Base-by-base conservation (phyloP, 2,113 vertebrate genomes). In the Camelus dromedarius region DNA sequence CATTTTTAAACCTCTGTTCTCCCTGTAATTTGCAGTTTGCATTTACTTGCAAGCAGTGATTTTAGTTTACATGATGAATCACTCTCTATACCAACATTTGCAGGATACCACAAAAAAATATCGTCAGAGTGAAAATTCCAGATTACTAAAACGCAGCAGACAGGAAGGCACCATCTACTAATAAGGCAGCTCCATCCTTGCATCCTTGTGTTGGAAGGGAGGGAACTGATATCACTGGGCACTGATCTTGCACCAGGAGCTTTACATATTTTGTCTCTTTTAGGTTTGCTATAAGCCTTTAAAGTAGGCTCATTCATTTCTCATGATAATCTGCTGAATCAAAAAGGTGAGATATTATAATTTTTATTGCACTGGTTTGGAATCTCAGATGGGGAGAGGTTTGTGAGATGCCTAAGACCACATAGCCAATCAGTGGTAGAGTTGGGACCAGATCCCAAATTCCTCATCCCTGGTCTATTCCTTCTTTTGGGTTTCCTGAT, bases 1-100 rank as follows among this genome's bases (percentile, higher is more conserved):
- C 89, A 76, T 96, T 97, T 97, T 91, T 62, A 94, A 98, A 93
- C 52, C 89, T 95, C 96, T 79, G 3, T 95, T 92, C 80, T 94
- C 93, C 87, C 95, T 97, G 42, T 97, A 98, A 98, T 97, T 97
- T 98, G 86, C 96, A 96, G 95, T 92, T 96, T 79, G 48, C 94
- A 69, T 97, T 96, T 97, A 95, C 66, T 97, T 90, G n/a, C 83
- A 96, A 93, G 93, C 93, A 75, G 62, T 97, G 96, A 97, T 97
- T 96, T 97, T 89, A 89, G 96, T 97, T 96, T 96, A 94, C 50
- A 58, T 32, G 93, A 96, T 96, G 98, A 97, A 81, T 97, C 97
- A 96, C 60, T 93, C 81, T 85, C 58, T 92, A 30, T 96, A 96
- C 81, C 89, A 96, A 82, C 94, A 83, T 97, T 96, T 96, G 95